Evolutionary conservation across 2,113 vertebrate species (phyloP).

Genomic region (Sardina pilchardus): DNA sequence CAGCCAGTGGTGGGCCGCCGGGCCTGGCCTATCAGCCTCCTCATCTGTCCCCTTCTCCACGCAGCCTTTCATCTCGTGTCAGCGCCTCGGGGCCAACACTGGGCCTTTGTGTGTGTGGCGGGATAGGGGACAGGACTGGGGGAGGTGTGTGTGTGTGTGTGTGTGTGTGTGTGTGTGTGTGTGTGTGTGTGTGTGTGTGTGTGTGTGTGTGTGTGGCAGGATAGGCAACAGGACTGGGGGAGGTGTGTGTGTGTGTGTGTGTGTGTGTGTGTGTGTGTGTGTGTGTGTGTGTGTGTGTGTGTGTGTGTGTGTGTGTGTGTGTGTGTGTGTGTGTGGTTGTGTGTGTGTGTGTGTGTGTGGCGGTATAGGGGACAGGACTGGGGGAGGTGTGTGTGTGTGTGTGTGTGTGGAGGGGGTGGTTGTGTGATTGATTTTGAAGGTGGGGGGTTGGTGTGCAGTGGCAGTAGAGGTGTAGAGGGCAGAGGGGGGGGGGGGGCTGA

Average conservation of each 20-base stretch:
- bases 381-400: constrained; percentile 45
- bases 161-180: constrained; percentile 39
- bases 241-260: constrained; percentile 43
- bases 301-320: constrained; percentile 43
- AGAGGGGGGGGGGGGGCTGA: background rate
- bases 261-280: no score
- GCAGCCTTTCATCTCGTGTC: constrained; percentile 68
- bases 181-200: constrained; percentile 42
- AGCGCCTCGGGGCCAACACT: constrained; percentile 66
- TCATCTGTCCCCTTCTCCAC: constrained; percentile 61
- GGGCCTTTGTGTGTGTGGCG: constrained; percentile 53
- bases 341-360: constrained; percentile 47
- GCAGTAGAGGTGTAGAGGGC: background rate
- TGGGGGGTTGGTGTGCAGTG: background rate
- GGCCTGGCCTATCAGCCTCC: constrained; percentile 47
- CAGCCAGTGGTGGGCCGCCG: background rate
- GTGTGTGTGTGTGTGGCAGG: constrained; percentile 46
- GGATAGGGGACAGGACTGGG: background rate
- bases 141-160: constrained; percentile 46
- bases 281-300: constrained; percentile 54
- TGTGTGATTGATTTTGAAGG: constrained; percentile 26
- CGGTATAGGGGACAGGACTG: background rate
- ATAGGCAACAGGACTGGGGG: constrained; percentile 15
- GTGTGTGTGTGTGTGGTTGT: constrained; percentile 47
- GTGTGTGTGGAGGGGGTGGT: constrained; percentile 5